A percentile compares a stretch with the other conserved stretches of the same genome.
Conservation (phyloP, 2,113 vertebrate species). For the Phodopus roborovskii region DNA sequence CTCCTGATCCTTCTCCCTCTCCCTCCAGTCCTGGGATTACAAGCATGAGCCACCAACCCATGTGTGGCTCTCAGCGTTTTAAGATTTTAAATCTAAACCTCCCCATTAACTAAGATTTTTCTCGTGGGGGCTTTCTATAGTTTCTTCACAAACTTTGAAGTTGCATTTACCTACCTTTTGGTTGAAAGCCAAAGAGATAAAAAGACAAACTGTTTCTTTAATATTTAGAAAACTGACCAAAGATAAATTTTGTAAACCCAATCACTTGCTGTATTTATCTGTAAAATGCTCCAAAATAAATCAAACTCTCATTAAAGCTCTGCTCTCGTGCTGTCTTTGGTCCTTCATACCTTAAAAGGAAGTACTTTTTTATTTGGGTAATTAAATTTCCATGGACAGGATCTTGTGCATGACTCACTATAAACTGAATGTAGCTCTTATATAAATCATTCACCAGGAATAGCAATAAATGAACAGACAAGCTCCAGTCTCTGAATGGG, state of each 20-base stretch:
- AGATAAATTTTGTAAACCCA: background rate
- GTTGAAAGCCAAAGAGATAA: slow-evolving; percentile 2
- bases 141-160: background rate
- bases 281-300: slow-evolving; percentile 44
- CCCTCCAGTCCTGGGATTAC: background rate
- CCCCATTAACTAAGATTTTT: background rate
- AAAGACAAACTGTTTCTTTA: slow-evolving; percentile 7
- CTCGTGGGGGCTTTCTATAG: background rate
- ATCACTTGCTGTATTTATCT: background rate
- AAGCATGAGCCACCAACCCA: too few relatives aligned
- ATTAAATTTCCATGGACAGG: background rate
- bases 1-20: background rate
- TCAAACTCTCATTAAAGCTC: slow-evolving; percentile 24
- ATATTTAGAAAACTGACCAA: slow-evolving; percentile 51
- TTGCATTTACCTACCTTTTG: slow-evolving; percentile 11
- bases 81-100: background rate
- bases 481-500: background rate
- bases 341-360: slow-evolving; percentile 56
- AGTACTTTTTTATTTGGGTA: background rate
- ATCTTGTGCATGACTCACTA: background rate
- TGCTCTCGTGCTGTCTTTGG: background rate
- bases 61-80: background rate
- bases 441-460: background rate
- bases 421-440: background rate
- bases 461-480: background rate